A percentile compares a stretch with the other conserved stretches of the same genome.
Evolutionary conservation across 2,113 vertebrate genomes (phyloP).

Genomic region (Epinephelus cyanopodus): DNA sequence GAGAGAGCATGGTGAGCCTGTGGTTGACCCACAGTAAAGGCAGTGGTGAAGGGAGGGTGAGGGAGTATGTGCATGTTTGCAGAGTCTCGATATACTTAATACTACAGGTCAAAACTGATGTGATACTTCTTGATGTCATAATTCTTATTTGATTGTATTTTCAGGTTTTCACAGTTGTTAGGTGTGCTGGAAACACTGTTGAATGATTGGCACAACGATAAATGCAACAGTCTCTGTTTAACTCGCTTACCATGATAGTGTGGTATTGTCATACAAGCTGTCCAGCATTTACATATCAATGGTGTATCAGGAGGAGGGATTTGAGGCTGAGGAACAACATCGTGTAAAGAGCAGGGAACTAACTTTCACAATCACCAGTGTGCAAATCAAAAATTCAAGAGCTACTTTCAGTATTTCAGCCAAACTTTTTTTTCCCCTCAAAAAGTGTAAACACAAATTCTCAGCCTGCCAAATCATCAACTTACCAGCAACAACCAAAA

Average conservation of each 20-base stretch:
- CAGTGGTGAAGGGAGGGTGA: slow-evolving; percentile 34
- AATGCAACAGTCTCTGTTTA: slow-evolving; percentile 39
- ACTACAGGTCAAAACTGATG: slow-evolving; percentile 16
- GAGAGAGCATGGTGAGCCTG: slow-evolving; percentile 72
- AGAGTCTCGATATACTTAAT: slow-evolving; percentile 29
- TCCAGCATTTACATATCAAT: slow-evolving; percentile 74
- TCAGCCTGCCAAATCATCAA: slow-evolving; percentile 43
- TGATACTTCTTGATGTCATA: not conserved
- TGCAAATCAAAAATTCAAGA: slow-evolving; percentile 43
- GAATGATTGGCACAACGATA: not conserved
- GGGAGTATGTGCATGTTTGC: slow-evolving; percentile 57
- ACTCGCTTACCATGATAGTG: slow-evolving; percentile 64
- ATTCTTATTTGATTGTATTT: slow-evolving; percentile 12
- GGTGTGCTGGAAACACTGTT: not conserved
- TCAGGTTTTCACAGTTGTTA: slow-evolving; percentile 21
- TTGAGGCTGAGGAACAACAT: slow-evolving; percentile 22
- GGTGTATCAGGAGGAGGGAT: slow-evolving; percentile 54
- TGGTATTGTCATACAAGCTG: slow-evolving; percentile 70
- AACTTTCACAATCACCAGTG: slow-evolving; percentile 55
- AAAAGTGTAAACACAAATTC: slow-evolving; percentile 37
- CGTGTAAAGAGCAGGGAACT: slow-evolving; percentile 24
- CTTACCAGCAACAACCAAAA: slow-evolving; percentile 49
- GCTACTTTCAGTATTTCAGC: slow-evolving; percentile 31
- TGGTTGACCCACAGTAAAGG: slow-evolving; percentile 75
- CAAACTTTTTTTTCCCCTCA: not conserved